These are phyloP conservation scores for Tenthredo mesomela DNA, from an alignment of 2,888 invertebrate species.

Conservation along the genomic window DNA sequence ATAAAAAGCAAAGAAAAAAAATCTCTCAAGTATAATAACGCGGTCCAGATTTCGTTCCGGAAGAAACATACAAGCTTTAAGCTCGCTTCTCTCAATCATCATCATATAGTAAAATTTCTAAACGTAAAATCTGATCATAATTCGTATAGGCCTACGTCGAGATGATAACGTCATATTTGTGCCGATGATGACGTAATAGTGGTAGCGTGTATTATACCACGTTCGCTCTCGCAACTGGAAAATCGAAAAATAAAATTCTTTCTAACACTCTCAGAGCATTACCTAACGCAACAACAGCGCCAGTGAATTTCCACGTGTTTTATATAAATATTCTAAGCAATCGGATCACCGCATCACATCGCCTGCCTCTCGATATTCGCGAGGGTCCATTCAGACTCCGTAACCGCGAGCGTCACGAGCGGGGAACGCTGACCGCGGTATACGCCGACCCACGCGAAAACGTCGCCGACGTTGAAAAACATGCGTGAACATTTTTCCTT, in stretches of 20 bases:
- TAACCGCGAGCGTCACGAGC: slow-evolving; percentile 12
- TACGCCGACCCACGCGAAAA: slow-evolving; percentile 25
- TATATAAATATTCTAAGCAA: slow-evolving; percentile 48
- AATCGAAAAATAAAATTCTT: slow-evolving; percentile 32
- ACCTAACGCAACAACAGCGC: slow-evolving; percentile 49
- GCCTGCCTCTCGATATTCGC: neutral
- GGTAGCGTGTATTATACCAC: neutral
- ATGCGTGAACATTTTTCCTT: slow-evolving; percentile 19
- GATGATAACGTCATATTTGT: neutral
- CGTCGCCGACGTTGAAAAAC: slow-evolving; percentile 32
- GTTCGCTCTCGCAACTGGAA: no score
- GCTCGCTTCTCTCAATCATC: neutral
- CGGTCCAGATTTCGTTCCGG: slow-evolving; percentile 18
- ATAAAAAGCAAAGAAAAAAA: neutral
- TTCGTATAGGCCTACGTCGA: neutral
- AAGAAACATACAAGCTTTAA: neutral
- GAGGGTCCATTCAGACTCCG: slow-evolving; percentile 33
- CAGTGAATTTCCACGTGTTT: slow-evolving; percentile 46
- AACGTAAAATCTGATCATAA: slow-evolving; percentile 11
- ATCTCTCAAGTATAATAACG: neutral
- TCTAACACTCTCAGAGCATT: neutral
- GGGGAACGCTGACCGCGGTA: neutral
- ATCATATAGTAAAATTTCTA: neutral
- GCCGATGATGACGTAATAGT: slow-evolving; percentile 29
- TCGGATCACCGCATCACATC: neutral